Base-by-base conservation (phyloP, 2,888 invertebrate genomes). In the Oeneis ivallda region DNA sequence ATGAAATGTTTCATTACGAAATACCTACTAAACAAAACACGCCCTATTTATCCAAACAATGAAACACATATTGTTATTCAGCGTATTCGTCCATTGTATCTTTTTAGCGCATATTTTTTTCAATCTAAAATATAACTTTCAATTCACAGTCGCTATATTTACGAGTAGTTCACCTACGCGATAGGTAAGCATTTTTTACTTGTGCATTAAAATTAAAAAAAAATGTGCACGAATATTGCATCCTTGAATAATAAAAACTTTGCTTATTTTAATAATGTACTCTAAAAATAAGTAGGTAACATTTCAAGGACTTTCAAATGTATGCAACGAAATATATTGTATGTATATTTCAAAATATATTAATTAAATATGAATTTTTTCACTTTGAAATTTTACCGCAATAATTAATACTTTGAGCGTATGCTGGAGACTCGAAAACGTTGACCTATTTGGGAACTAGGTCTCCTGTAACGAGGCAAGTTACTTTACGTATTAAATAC, bases 391-490 rank as follows among this genome's bases (percentile, higher is more conserved):
- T 50, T 65, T 67, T 65, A 54, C 64, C 32, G 53, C 58, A 65
- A 63, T 69, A 69, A 69, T 69, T 69, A 69, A 67, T 69, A 67
- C 62, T 65, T 65, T 65, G 47, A 64, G 52, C 64, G 60, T 62
- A 53, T 61, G 65, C 47, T 57, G 68, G 61, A 66, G 59, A 59
- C 68, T 70, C 58, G 70, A 66, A 67, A 66, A 68, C 58, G 58
- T 64, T 66, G 68, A 70, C 70, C 68, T 63, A 65, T 47, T 65
- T 64, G 68, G 15, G 47, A 70, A 70, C 64, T 70, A 61, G 70
- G 70, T 70, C 65, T 63, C 43, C 65, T 65, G 70, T 66, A 69
- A 63, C 69, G 67, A 67, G 62, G 65, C 59, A 60, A 67, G 67
- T 60, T 67, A 65, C 67, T 66, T 34, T 57, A 56, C 50, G 62